Conservation (phyloP, 2,888 invertebrate species). For the Lymantria dispar region DNA sequence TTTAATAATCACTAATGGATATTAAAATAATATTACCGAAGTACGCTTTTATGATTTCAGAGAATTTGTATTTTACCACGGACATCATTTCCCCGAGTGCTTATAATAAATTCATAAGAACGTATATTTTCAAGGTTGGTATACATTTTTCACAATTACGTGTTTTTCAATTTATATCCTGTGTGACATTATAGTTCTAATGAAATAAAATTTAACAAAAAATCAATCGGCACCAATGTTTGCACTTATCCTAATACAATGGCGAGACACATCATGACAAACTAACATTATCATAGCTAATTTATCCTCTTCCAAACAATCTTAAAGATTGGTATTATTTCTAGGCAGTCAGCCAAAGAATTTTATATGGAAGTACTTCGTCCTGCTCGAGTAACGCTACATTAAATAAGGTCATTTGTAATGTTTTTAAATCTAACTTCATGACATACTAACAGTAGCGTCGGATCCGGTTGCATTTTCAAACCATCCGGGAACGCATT, state of each 20-base stretch:
- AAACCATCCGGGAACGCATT: too few relatives aligned
- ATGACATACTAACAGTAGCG: too few relatives aligned
- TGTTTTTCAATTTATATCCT: background rate
- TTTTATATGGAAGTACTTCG: too few relatives aligned
- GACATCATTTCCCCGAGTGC: background rate
- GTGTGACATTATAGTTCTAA: background rate
- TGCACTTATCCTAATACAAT: slow-evolving; percentile 1
- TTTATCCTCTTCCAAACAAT: background rate
- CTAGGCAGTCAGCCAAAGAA: slow-evolving; percentile 22
- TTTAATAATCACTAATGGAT: background rate
- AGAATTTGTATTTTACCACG: background rate
- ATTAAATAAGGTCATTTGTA: too few relatives aligned
- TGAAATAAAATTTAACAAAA: too few relatives aligned
- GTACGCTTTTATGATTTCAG: background rate
- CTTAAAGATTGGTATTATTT: background rate
- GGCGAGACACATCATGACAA: slow-evolving; percentile 1
- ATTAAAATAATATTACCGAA: background rate
- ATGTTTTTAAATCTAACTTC: too few relatives aligned
- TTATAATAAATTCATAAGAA: background rate
- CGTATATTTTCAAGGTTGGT: background rate
- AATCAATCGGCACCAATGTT: background rate
- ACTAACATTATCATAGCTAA: slow-evolving; percentile 1
- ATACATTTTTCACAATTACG: background rate
- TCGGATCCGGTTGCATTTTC: too few relatives aligned
- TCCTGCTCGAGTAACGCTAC: too few relatives aligned